Conservation (phyloP, 2,797 vertebrate species). For the Xenentodon cancila region DNA sequence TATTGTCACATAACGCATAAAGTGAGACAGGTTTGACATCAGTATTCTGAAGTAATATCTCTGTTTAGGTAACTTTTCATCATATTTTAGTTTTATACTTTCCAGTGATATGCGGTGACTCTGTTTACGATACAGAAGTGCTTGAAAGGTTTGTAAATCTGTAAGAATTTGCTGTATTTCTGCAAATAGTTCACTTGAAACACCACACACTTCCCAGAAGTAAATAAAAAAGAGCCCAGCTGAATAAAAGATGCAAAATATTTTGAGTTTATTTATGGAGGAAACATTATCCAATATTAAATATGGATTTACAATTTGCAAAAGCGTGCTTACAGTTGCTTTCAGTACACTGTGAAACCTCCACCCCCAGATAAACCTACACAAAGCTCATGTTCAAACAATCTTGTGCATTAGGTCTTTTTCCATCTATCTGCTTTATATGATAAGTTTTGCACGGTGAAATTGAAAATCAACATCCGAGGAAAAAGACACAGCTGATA, state of each 20-base stretch:
- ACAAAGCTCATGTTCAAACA: neutral
- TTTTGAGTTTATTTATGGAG: slow-evolving; percentile 1
- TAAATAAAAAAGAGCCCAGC: neutral
- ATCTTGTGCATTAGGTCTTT: neutral
- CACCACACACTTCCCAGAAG: neutral
- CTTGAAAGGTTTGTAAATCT: no score
- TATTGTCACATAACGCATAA: no score
- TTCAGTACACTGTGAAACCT: neutral
- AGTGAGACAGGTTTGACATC: no score
- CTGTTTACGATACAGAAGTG: no score
- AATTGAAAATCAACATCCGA: neutral
- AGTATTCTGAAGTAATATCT: no score
- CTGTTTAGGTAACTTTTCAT: no score
- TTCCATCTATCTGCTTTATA: neutral
- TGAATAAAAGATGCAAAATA: neutral
- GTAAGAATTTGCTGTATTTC: no score
- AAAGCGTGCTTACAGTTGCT: neutral
- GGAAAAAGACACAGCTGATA: neutral
- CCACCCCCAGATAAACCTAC: neutral
- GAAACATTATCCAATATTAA: neutral
- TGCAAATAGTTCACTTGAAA: neutral
- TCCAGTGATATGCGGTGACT: no score
- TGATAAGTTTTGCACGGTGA: neutral
- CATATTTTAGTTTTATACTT: no score
- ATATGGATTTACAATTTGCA: neutral